A percentile compares a stretch with the other conserved stretches of the same genome.
phyloP scores from a whole-genome alignment of 2,797 vertebrate species.

The Scyliorhinus canicula region DNA sequence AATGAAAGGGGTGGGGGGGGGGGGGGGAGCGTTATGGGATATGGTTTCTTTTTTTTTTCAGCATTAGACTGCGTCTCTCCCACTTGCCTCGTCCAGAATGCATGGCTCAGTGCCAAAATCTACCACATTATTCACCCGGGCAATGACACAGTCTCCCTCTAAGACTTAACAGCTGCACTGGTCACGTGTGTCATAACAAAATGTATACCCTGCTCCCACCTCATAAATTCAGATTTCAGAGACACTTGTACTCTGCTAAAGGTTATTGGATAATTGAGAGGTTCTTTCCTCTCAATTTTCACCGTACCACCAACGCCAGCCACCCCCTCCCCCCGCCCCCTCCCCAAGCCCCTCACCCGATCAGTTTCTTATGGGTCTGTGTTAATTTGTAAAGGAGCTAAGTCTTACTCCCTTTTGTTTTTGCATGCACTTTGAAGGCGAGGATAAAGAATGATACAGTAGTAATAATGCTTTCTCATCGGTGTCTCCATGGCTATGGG shows the following conservation, averaged over 20 bases:
- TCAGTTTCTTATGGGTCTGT: background rate
- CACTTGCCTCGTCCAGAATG: constrained; percentile 65
- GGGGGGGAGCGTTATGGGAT: background rate
- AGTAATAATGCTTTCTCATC: background rate
- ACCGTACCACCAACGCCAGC: too few species aligned
- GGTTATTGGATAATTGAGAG: constrained; percentile 35
- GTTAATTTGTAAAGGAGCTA: background rate
- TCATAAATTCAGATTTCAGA: constrained; percentile 64
- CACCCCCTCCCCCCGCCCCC: too few species aligned
- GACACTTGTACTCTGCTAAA: constrained; percentile 55
- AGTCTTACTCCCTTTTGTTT: background rate
- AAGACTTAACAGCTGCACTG: constrained; percentile 71
- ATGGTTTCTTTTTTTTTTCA: constrained; percentile 62
- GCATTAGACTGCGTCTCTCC: constrained; percentile 66
- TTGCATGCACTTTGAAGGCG: background rate
- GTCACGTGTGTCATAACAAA: constrained; percentile 56
- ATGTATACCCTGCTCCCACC: constrained; percentile 50
- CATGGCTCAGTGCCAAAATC: constrained; percentile 58
- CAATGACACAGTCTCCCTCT: constrained; percentile 65
- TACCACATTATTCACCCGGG: constrained; percentile 64
- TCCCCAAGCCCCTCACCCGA: background rate
- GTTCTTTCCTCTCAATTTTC: background rate
- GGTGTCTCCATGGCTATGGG: too few species aligned
- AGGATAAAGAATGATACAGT: background rate
- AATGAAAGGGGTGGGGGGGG: background rate